A percentile compares a stretch with the other conserved stretches of the same genome.
Evolutionary conservation across 2,888 invertebrate genomes (phyloP).

Genomic region (Neoitamus cyanurus): DNA sequence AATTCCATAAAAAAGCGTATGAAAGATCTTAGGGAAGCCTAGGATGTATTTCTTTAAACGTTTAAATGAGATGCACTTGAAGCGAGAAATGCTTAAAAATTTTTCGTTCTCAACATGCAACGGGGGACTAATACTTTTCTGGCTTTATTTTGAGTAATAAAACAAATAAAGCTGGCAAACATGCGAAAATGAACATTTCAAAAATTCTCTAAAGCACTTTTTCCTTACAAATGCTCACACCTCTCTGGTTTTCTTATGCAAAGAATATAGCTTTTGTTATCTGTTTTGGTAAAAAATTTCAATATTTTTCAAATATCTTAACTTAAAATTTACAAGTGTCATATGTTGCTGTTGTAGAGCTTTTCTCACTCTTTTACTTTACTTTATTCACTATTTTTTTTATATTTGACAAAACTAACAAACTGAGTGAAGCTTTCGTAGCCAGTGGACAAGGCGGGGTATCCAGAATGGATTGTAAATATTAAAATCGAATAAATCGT

Average conservation of each 20-base stretch:
- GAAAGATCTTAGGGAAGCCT: conserved; percentile 30
- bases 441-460: neutral
- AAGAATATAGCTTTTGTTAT: conserved; percentile 34
- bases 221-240: neutral
- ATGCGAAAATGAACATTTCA: conserved; percentile 31
- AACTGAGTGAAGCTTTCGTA: neutral
- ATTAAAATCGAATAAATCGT: neutral
- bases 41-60: conserved; percentile 9
- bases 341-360: neutral
- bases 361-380: neutral
- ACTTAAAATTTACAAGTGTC: neutral
- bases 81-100: conserved; percentile 23
- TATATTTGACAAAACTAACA: neutral
- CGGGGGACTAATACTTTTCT: conserved; percentile 6
- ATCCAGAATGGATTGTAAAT: conserved; percentile 5
- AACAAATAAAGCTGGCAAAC: conserved; percentile 40
- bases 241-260: neutral
- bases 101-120: conserved; percentile 16
- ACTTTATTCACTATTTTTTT: neutral
- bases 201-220: conserved; percentile 18
- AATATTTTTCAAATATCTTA: neutral
- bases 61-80: conserved; percentile 26
- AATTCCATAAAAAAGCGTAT: conserved; percentile 18
- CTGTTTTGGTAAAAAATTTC: neutral
- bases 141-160: conserved; percentile 26